These are phyloP conservation scores for Temnothorax unifasciatus DNA, from an alignment of 2,888 invertebrate species.

Conservation along the genomic window DNA sequence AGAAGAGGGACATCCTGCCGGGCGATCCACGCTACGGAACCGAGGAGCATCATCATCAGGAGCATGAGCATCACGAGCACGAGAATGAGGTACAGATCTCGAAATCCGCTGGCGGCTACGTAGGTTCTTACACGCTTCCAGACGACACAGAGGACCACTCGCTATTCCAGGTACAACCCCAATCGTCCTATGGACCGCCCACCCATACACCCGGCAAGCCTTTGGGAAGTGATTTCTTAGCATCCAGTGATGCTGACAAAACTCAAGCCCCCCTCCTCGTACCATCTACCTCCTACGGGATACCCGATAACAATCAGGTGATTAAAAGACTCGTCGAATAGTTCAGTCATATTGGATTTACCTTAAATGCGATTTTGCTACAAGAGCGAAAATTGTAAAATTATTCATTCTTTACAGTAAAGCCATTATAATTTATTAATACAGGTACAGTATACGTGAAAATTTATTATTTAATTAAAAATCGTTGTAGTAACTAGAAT, in stretches of 20 bases:
- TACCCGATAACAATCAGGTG: constrained; percentile 53
- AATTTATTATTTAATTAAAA: background rate
- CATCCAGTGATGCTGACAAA: constrained; percentile 19
- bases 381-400: background rate
- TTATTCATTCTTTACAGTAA: background rate
- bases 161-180: constrained; percentile 41
- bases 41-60: constrained; percentile 81
- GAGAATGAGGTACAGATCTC: constrained; percentile 68
- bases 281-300: constrained; percentile 53
- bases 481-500: background rate
- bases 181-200: constrained; percentile 75
- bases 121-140: constrained; percentile 49
- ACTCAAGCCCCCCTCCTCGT: background rate
- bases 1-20: constrained; percentile 80
- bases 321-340: background rate
- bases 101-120: constrained; percentile 64
- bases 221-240: constrained; percentile 45
- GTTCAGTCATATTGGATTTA: background rate
- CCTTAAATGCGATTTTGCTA: background rate
- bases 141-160: constrained; percentile 26
- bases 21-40: constrained; percentile 84
- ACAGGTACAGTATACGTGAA: background rate
- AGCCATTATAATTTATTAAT: background rate
- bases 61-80: constrained; percentile 65
- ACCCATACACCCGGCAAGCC: constrained; percentile 64